Evolutionary conservation across 2,113 vertebrate genomes (phyloP).

Genomic region (Syngnathoides biaculeatus): DNA sequence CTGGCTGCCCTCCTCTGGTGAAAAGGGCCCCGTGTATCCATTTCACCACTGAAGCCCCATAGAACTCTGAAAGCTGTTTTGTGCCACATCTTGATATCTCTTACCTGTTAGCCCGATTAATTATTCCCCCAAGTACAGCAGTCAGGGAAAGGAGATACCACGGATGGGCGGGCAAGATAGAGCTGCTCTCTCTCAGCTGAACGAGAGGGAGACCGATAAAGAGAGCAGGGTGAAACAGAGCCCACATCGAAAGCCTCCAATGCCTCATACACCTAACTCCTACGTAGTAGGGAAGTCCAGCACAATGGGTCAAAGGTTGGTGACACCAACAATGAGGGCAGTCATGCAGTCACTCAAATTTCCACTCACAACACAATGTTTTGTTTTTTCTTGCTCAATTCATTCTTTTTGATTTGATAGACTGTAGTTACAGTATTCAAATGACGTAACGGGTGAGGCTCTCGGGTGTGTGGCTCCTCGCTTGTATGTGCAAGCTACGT

Average conservation of each 20-base stretch:
- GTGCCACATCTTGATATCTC: constrained; percentile 70
- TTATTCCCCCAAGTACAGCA: constrained; percentile 68
- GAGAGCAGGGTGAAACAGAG: constrained; percentile 28
- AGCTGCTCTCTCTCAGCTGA: constrained; percentile 52
- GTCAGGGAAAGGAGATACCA: constrained; percentile 66
- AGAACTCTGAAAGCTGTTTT: constrained; percentile 73
- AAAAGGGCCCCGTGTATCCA: constrained; percentile 54
- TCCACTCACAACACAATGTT: not conserved
- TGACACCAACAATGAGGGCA: constrained; percentile 16
- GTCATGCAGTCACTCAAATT: not conserved
- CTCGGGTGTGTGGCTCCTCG: constrained; percentile 14
- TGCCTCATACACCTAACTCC: constrained; percentile 42
- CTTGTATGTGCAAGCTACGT: constrained; percentile 36
- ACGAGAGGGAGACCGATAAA: constrained; percentile 55
- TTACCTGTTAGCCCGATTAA: constrained; percentile 75
- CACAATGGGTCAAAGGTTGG: not conserved
- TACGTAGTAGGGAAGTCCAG: constrained; percentile 44
- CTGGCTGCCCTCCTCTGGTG: not conserved
- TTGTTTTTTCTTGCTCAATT: not conserved
- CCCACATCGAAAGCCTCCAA: constrained; percentile 37
- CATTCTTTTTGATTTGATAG: not conserved
- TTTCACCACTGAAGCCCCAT: constrained; percentile 71
- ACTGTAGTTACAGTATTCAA: not conserved
- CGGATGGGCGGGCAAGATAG: constrained; percentile 63
- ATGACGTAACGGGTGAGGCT: not conserved